Conservation (phyloP, 2,797 vertebrate species). For the Lemur catta region DNA sequence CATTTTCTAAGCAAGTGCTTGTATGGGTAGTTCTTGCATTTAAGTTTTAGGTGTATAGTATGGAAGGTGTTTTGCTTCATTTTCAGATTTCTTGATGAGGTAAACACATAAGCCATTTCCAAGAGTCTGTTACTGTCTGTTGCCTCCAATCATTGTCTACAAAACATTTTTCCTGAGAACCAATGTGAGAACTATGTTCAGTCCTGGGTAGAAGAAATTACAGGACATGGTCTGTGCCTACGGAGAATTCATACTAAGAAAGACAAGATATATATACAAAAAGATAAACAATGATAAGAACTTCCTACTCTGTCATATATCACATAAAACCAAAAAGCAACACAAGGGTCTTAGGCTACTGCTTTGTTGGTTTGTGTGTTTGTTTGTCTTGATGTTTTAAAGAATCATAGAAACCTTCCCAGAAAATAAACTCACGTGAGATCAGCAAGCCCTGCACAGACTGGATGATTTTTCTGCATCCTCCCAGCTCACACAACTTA, state of each 20-base stretch:
- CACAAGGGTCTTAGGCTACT: background rate
- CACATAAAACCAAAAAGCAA: background rate
- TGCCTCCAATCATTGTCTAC: rapidly evolving
- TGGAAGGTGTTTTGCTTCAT: background rate
- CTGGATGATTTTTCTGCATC: background rate
- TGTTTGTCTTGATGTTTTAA: background rate
- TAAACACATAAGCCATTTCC: background rate
- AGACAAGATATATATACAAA: background rate
- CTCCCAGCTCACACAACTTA: background rate
- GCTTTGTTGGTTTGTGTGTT: background rate
- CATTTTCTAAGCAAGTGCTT: rapidly evolving
- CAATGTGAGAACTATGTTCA: background rate
- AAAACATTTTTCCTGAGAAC: background rate
- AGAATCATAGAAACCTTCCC: background rate
- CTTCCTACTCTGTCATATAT: rapidly evolving
- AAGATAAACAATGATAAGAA: background rate
- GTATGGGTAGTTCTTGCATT: background rate
- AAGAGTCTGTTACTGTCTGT: background rate
- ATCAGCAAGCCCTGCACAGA: background rate
- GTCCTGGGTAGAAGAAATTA: rapidly evolving
- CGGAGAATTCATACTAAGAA: background rate
- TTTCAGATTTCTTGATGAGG: background rate
- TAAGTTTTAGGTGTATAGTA: background rate
- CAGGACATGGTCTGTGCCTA: background rate
- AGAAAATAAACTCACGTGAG: background rate